These are phyloP conservation scores for Pseudomugil tenellus DNA, from an alignment of 2,797 vertebrate genomes.

Conservation along the genomic window DNA sequence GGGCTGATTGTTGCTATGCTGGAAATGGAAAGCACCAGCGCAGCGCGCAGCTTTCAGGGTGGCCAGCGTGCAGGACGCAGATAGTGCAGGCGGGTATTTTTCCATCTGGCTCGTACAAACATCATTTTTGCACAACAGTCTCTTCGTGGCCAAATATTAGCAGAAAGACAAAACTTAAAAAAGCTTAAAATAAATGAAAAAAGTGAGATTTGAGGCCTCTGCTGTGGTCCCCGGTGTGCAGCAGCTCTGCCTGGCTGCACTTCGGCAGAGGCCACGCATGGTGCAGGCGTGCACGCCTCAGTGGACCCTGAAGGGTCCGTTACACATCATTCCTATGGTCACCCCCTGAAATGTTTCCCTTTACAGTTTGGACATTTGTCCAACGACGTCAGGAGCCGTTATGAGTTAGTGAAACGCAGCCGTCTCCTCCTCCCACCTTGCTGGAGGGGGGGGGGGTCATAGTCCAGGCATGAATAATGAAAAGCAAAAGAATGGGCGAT, in stretches of 20 bases:
- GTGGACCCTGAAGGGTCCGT: conserved; percentile 4
- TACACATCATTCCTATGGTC: conserved; percentile 23
- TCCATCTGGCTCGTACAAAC: conserved; percentile 43
- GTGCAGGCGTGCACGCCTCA: conserved; percentile 15
- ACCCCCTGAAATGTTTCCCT: conserved; percentile 50
- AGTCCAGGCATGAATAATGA: not conserved
- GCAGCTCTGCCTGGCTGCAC: conserved; percentile 30
- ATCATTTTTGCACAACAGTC: conserved; percentile 43
- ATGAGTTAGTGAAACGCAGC: conserved; percentile 23
- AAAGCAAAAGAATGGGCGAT: conserved; percentile 11
- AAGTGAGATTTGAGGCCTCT: conserved; percentile 34
- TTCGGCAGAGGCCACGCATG: conserved; percentile 16
- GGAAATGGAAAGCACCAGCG: conserved; percentile 57
- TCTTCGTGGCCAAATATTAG: conserved; percentile 35
- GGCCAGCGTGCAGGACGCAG: conserved; percentile 35
- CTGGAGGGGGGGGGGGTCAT: too few relatives aligned
- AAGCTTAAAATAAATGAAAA: not conserved
- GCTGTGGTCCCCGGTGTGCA: conserved; percentile 52
- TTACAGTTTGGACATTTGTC: conserved; percentile 40
- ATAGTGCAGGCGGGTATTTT: conserved; percentile 43
- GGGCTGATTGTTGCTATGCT: conserved; percentile 1
- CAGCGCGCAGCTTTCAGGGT: conserved; percentile 33
- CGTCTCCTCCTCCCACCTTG: conserved; percentile 13
- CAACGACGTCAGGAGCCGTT: conserved; percentile 16
- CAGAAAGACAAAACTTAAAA: conserved; percentile 36